phyloP scores from a whole-genome alignment of 1,140 invertebrate species.

The Hydropsyche tenuis region DNA sequence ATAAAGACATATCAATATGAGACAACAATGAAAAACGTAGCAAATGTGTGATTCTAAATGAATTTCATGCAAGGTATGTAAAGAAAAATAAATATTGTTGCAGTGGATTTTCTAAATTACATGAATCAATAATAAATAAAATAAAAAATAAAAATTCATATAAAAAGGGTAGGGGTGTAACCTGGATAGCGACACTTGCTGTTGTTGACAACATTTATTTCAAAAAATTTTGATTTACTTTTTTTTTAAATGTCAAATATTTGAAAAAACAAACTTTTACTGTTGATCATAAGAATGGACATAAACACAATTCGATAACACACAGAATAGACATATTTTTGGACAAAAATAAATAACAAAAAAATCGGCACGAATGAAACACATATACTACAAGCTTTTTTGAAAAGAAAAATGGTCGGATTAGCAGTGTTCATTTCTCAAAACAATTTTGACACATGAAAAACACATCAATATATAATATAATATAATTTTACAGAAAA shows the following conservation, averaged over 20 bases:
- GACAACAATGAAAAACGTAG: conserved; percentile 22
- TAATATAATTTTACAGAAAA: neutral
- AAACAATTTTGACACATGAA: conserved; percentile 17
- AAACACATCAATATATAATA: conserved; percentile 12
- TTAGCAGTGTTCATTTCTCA: conserved; percentile 35
- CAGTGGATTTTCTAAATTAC: conserved; percentile 29
- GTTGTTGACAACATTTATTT: neutral
- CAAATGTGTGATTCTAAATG: conserved; percentile 61
- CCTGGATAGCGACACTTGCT: conserved; percentile 49
- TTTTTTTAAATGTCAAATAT: neutral
- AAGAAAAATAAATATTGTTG: neutral
- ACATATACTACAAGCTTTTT: conserved; percentile 49
- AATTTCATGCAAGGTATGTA: conserved; percentile 36
- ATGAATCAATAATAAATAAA: conserved; percentile 22
- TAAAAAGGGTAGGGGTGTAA: conserved; percentile 43
- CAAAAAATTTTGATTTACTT: neutral
- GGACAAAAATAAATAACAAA: conserved; percentile 40
- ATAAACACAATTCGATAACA: conserved; percentile 39
- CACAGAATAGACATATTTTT: conserved; percentile 46
- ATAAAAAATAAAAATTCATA: conserved; percentile 21
- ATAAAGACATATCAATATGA: no score
- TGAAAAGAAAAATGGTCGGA: conserved; percentile 48
- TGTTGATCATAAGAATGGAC: conserved; percentile 9
- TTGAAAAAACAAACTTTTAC: neutral
- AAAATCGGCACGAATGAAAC: conserved; percentile 48